A percentile compares a stretch with the other conserved stretches of the same genome.
These are phyloP conservation scores for Neuroterus valhalla DNA, from an alignment of 1,140 invertebrate genomes.

Conservation along the genomic window DNA sequence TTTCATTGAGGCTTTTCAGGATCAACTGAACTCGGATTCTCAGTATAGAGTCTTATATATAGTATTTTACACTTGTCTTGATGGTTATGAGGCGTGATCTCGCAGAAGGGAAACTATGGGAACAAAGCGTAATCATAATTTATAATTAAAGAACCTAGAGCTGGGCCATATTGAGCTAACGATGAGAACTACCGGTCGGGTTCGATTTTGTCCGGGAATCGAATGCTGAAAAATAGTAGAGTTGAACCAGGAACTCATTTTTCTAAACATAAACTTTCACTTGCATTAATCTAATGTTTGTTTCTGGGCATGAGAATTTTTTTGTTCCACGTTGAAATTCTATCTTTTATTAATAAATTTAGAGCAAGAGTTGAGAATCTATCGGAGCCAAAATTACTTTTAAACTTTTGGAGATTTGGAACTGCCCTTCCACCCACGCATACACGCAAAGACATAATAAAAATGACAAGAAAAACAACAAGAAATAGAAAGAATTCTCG, in stretches of 20 bases:
- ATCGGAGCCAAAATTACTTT: too few species aligned
- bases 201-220: constrained; percentile 18
- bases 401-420: too few species aligned
- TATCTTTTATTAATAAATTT: too few species aligned
- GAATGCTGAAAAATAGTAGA: neutral
- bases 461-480: too few species aligned
- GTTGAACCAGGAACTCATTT: constrained; percentile 3
- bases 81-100: constrained; percentile 27
- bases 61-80: constrained; percentile 8
- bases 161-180: constrained; percentile 37
- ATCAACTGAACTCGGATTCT: neutral
- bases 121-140: constrained; percentile 63
- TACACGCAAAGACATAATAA: too few species aligned
- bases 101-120: constrained; percentile 62
- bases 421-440: too few species aligned
- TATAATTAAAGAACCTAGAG: constrained; percentile 57
- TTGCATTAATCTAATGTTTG: neutral
- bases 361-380: too few species aligned
- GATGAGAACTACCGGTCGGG: constrained; percentile 40
- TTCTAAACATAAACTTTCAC: neutral
- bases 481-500: too few species aligned
- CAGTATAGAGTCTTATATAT: too few species aligned
- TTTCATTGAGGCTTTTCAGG: neutral
- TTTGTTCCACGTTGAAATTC: too few species aligned
- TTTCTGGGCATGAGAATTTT: too few species aligned